Base-by-base conservation (phyloP, 2,888 invertebrate genomes). In the Tuta absoluta region DNA sequence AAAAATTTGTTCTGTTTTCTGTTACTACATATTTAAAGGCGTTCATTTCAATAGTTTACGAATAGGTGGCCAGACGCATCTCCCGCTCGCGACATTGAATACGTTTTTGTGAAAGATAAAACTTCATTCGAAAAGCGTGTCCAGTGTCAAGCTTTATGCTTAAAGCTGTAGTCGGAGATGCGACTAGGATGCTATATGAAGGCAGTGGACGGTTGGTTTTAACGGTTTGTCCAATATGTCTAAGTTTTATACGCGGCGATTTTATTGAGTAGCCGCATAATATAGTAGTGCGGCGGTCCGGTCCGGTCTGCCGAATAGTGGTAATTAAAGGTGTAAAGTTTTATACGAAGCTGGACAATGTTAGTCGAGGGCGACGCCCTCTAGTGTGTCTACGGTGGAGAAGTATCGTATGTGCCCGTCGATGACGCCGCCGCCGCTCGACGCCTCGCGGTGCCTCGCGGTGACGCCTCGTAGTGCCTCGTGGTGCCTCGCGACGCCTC, bases 211-310 rank as follows among this genome's bases (percentile, higher is more conserved):
- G 78, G 78, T 82, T 81, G 75, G 76, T 79, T 83, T 79, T 78
- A 75, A 83, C 75, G 80, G 83, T 84, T 83, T 81, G 86, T 87
- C 85, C 84, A 80, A 79, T 85, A 82, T 83, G 81, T 78, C 75
- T 76, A 80, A 81, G 85, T 84, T 86, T 83, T 87, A 84, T 85
- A 86, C 81, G 89, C 89, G 89, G 89, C 85, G 84, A 86, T 89
- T 89, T 87, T 89, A 89, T 90, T 90, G 90, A 90, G 81, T 89
- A 81, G 89, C 88, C 89, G 90, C 81, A 78, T 83, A 79, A 83
- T 82, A 77, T 84, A 76, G 81, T 84, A 82, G 78, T 76, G 76
- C 68, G 79, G 82, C 75, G 75, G 70, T 67, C 69, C 71, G 70
- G 68, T 68, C 71, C 70, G 68, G 69, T 70, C 69, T 68, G 75